Percentiles rank a stretch among this genome's conserved stretches.
phyloP scores from a whole-genome alignment of 2,797 vertebrate genomes.

The Poecilia velifera region DNA sequence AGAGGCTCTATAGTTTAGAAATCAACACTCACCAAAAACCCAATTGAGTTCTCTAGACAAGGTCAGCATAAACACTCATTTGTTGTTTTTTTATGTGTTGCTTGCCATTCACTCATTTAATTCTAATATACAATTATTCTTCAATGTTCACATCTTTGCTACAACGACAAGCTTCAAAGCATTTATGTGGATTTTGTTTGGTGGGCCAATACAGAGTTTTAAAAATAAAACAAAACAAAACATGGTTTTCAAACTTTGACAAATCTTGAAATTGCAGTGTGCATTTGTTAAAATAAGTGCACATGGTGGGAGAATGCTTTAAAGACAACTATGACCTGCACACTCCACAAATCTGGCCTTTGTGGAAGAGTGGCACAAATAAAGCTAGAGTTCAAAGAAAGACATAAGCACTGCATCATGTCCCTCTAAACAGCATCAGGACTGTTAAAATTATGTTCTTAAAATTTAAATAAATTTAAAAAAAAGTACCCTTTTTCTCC shows the following conservation, averaged over 20 bases:
- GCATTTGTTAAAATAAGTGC: background rate
- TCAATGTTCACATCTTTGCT: background rate
- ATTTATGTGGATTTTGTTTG: background rate
- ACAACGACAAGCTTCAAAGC: background rate
- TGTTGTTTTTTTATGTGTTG: background rate
- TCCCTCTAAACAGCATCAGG: background rate
- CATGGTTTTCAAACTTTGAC: background rate
- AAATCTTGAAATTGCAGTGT: background rate
- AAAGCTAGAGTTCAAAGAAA: background rate
- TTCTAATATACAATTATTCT: background rate
- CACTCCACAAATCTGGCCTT: background rate
- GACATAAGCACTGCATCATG: no score
- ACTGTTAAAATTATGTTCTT: background rate
- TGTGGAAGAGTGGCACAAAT: background rate
- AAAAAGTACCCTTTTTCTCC: background rate
- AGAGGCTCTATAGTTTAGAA: background rate
- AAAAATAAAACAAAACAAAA: background rate
- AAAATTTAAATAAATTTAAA: no score
- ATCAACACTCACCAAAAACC: background rate
- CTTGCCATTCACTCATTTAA: conserved; percentile 11
- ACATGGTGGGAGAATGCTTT: background rate
- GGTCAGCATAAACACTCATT: background rate
- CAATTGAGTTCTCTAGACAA: conserved; percentile 37
- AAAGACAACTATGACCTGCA: background rate
- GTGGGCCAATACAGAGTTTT: background rate